Evolutionary conservation across 2,113 vertebrate species (phyloP).

Genomic region (Arizona elegans): DNA sequence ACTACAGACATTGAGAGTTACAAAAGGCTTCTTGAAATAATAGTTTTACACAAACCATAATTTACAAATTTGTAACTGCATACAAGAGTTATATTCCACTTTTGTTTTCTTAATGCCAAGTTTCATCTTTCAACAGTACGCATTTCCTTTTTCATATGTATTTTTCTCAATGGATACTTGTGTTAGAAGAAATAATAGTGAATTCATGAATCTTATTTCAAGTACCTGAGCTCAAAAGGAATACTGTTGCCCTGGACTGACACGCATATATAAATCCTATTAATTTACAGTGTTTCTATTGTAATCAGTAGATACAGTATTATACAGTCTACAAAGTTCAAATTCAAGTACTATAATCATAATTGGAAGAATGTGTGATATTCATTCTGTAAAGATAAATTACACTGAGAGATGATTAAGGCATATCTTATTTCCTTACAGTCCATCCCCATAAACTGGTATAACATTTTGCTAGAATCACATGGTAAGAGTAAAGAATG

Average conservation of each 20-base stretch:
- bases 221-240: slow-evolving; percentile 2
- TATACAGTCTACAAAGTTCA: not conserved
- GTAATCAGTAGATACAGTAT: not conserved
- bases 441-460: not conserved
- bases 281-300: not conserved
- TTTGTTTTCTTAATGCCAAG: not conserved
- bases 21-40: slow-evolving; percentile 19
- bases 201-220: not conserved
- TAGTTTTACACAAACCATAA: slow-evolving; percentile 10
- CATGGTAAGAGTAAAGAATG: not conserved
- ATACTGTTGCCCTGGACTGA: not conserved
- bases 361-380: not conserved
- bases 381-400: not conserved
- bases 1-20: slow-evolving; percentile 10
- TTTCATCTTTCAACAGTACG: not conserved
- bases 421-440: not conserved
- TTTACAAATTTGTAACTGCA: slow-evolving; percentile 35
- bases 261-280: not conserved
- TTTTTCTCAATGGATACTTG: not conserved
- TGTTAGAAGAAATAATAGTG: not conserved
- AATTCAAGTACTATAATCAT: not conserved
- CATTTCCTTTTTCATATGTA: not conserved
- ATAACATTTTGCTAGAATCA: not conserved
- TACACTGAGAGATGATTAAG: not conserved
- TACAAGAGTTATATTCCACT: not conserved